Base-by-base conservation (phyloP, 1,140 invertebrate species). In the Steinernema khuongi region DNA sequence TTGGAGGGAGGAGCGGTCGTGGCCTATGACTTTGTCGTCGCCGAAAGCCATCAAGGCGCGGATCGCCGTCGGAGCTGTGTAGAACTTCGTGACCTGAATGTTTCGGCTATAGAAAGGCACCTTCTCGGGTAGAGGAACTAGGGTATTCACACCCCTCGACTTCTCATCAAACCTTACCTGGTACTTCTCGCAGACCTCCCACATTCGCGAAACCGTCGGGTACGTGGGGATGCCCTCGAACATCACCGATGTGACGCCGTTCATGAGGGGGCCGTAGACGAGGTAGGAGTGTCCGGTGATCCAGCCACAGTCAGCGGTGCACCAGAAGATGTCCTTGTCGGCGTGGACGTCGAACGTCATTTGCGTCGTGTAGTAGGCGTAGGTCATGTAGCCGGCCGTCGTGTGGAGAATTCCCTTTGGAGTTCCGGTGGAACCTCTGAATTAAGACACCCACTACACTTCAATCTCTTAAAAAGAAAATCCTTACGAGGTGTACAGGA, bases 301-400 rank as follows among this genome's bases (percentile, higher is more conserved):
- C 95, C 95, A 98, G 68, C 95, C 80, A 71, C 97, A 91, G 85
- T 99, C 96, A n/a, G 96, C 96, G n/a, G 95, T 97, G 83, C 96
- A 97, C 92, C 93, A 98, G 87, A 92, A 97, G 67, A 97, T 88
- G 85, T 98, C 96, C 36, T 89, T 89, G 0, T 91, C 90, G 4
- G 71, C 29, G 79, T 93, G 91, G 85, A 95, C 94, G 86, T 98
- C 94, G 85, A 98, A 99, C 1, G 94, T 92, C 76, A 71, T 44
- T 30, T 77, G 76, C 75, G 86, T 87, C 1, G 87, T 88, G 0
- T 82, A 81, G n/a, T 85, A 85, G 1, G 85, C 91, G 83, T 96
- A 97, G 4, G 96, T 81, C 86, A 98, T 89, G 86, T 97, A 98
- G 1, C 95, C 96, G 0, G 90, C 94, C 0, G 91, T 92, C 0